These are phyloP conservation scores for Metaphire vulgaris DNA, from an alignment of 1,140 invertebrate genomes.

Conservation along the genomic window DNA sequence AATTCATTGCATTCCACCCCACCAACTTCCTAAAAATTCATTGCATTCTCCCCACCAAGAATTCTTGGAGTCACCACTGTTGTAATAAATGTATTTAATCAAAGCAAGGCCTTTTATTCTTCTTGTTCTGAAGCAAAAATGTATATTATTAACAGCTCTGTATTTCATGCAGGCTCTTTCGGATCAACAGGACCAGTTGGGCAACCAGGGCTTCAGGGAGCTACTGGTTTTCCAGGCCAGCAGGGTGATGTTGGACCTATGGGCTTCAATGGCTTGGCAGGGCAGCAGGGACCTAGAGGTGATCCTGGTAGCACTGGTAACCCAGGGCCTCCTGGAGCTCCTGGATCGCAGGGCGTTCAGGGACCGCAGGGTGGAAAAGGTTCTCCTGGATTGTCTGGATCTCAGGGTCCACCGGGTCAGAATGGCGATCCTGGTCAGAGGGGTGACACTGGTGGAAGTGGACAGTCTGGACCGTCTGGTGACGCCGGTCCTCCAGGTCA, in stretches of 20 bases:
- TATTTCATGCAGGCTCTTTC: background rate
- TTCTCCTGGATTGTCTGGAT: slow-evolving; percentile 5
- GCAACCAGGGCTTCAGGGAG: background rate
- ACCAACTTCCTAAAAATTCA: no score
- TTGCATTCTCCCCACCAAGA: no score
- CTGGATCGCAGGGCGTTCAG: slow-evolving; percentile 6
- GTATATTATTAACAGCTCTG: no score
- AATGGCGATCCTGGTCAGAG: slow-evolving; percentile 7
- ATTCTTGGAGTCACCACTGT: no score
- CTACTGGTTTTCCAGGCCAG: background rate
- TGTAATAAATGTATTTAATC: no score
- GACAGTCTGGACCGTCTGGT: slow-evolving; percentile 5
- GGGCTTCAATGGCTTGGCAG: background rate
- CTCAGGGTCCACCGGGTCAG: slow-evolving; percentile 8
- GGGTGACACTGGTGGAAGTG: background rate
- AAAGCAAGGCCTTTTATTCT: no score
- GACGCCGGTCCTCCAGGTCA: slow-evolving; percentile 5
- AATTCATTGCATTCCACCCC: no score
- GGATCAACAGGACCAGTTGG: slow-evolving; percentile 8
- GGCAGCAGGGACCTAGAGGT: slow-evolving; percentile 5
- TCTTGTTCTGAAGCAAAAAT: no score
- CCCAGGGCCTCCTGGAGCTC: background rate
- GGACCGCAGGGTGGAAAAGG: slow-evolving; percentile 13
- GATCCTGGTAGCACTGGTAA: background rate
- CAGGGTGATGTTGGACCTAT: background rate